Conservation (phyloP, 2,113 vertebrate species). For the Mormyrus lacerda region DNA sequence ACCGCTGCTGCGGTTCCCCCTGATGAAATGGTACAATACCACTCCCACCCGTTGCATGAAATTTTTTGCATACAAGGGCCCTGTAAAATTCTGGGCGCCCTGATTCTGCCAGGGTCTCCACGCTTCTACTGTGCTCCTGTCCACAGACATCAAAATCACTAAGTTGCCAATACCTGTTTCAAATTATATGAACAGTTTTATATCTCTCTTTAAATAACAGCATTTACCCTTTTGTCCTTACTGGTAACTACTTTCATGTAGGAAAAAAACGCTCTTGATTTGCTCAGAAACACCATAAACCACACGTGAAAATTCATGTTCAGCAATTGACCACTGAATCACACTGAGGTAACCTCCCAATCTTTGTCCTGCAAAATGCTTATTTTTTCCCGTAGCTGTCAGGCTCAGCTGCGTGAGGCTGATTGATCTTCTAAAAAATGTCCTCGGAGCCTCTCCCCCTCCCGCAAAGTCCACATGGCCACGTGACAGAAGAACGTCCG, state of each 20-base stretch:
- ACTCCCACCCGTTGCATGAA: neutral
- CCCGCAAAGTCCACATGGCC: slow-evolving; percentile 30
- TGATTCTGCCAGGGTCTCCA: no score
- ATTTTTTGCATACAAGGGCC: neutral
- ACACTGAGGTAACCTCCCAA: neutral
- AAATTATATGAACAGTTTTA: no score
- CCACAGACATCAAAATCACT: neutral
- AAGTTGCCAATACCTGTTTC: neutral
- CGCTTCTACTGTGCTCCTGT: neutral
- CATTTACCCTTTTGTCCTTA: neutral
- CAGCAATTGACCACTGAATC: neutral
- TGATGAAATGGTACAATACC: neutral
- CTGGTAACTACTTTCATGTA: neutral
- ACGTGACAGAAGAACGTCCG: slow-evolving; percentile 32
- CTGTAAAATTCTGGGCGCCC: neutral
- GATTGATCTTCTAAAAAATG: neutral
- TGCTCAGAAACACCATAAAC: neutral
- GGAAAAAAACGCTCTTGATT: neutral
- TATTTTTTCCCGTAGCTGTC: neutral
- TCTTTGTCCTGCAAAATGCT: neutral
- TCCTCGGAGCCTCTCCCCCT: neutral
- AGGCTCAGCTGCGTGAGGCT: neutral
- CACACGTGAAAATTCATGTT: neutral
- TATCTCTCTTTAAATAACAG: neutral
- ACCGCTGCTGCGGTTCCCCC: no score